These are phyloP conservation scores for Columba guinea DNA, from an alignment of 2,797 vertebrate genomes.

Conservation along the genomic window DNA sequence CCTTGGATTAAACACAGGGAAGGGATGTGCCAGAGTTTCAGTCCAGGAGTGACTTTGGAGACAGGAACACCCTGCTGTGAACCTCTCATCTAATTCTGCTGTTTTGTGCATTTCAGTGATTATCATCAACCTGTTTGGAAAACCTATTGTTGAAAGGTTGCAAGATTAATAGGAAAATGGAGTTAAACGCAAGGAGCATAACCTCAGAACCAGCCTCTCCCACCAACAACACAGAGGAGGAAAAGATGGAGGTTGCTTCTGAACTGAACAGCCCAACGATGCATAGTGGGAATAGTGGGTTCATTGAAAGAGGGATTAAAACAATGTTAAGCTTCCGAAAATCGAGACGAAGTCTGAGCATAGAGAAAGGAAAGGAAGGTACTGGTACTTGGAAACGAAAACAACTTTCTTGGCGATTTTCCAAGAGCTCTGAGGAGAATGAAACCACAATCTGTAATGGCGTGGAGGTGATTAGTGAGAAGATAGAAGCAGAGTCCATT, in stretches of 20 bases:
- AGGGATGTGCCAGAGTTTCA: neutral
- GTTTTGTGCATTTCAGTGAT: neutral
- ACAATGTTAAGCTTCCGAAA: constrained; percentile 9
- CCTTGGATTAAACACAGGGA: neutral
- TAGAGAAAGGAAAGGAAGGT: constrained; percentile 11
- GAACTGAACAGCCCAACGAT: neutral
- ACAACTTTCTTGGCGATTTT: neutral
- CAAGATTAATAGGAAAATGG: neutral
- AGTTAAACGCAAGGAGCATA: neutral
- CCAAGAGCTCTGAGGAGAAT: neutral
- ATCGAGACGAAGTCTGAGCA: neutral
- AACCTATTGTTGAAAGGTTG: neutral
- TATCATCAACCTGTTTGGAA: neutral
- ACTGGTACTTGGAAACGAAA: neutral
- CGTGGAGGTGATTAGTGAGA: neutral
- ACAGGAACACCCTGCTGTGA: neutral
- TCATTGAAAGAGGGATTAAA: constrained; percentile 33
- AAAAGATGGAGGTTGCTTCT: neutral
- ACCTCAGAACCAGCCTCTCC: neutral
- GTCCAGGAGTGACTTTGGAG: neutral
- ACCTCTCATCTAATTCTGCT: neutral
- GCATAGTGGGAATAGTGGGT: neutral
- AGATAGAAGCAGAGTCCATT: neutral
- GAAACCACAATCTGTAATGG: neutral
- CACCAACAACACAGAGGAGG: neutral